Conservation (phyloP, 1,140 invertebrate species). For the Eubasilissa regina region DNA sequence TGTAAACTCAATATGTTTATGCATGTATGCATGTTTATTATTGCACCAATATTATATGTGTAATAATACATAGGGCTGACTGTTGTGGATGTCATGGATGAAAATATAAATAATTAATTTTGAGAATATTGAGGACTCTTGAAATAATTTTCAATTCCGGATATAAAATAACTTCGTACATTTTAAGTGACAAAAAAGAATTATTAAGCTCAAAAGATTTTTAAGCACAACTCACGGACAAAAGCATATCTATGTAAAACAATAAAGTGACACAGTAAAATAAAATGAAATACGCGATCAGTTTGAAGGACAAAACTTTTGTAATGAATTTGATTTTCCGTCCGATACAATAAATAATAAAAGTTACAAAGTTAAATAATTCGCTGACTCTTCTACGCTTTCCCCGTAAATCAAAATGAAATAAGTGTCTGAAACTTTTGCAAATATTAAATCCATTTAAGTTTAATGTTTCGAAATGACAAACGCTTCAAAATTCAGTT, state of each 20-base stretch:
- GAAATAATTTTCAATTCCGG: too few species aligned
- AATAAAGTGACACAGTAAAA: not conserved
- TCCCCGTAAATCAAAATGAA: slow-evolving; percentile 16
- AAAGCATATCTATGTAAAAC: not conserved
- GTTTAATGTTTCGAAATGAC: slow-evolving; percentile 3
- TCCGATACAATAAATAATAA: slow-evolving; percentile 29
- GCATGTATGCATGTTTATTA: too few species aligned
- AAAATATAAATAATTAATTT: too few species aligned
- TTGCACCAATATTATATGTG: too few species aligned
- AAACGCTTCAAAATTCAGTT: not conserved
- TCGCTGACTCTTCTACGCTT: not conserved
- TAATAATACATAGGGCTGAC: too few species aligned
- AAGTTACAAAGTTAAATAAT: not conserved
- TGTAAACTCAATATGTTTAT: too few species aligned
- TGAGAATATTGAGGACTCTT: too few species aligned
- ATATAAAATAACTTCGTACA: too few species aligned
- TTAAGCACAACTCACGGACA: not conserved
- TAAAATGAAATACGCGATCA: not conserved
- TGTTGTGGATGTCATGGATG: too few species aligned
- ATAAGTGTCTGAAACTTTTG: slow-evolving; percentile 7
- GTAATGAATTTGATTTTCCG: slow-evolving; percentile 24
- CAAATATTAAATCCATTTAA: slow-evolving; percentile 16
- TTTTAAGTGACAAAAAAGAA: too few species aligned
- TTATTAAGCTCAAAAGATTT: too few species aligned
- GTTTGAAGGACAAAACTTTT: slow-evolving; percentile 3